These are phyloP conservation scores for Carettochelys insculpta DNA, from an alignment of 2,113 vertebrate genomes.

Conservation along the genomic window DNA sequence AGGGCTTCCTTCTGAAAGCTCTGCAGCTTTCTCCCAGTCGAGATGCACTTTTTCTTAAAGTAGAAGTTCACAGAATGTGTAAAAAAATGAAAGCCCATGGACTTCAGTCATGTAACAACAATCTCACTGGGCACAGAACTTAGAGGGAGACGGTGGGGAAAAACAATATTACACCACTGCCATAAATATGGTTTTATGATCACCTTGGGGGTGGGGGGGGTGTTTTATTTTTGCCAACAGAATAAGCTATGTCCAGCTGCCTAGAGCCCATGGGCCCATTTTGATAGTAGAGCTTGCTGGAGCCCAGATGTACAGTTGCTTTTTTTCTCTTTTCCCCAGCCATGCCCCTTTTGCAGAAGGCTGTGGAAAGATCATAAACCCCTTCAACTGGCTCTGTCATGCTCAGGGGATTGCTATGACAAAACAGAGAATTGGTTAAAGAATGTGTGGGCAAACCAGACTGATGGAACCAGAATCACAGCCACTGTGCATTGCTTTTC, in stretches of 20 bases:
- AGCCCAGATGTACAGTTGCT: not conserved
- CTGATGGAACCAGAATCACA: not conserved
- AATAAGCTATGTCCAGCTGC: not conserved
- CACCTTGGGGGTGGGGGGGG: not conserved
- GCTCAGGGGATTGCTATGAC: too few species aligned
- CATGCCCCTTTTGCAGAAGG: not conserved
- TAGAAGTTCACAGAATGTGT: not conserved
- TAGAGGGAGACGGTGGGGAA: not conserved
- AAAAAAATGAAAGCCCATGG: not conserved
- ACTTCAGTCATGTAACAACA: not conserved
- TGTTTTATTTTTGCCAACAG: not conserved
- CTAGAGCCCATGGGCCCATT: not conserved
- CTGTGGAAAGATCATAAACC: not conserved
- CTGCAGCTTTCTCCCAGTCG: not conserved
- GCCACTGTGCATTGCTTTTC: not conserved
- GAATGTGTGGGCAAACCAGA: not conserved
- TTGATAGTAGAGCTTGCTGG: not conserved
- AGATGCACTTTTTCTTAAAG: too few species aligned
- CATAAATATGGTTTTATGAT: too few species aligned
- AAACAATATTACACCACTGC: too few species aligned
- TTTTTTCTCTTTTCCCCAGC: not conserved
- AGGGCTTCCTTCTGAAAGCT: not conserved
- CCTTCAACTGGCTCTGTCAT: too few species aligned
- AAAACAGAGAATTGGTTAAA: not conserved
- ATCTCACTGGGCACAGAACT: not conserved